phyloP scores from a whole-genome alignment of 2,113 vertebrate species.

The Pygathrix nemaeus region DNA sequence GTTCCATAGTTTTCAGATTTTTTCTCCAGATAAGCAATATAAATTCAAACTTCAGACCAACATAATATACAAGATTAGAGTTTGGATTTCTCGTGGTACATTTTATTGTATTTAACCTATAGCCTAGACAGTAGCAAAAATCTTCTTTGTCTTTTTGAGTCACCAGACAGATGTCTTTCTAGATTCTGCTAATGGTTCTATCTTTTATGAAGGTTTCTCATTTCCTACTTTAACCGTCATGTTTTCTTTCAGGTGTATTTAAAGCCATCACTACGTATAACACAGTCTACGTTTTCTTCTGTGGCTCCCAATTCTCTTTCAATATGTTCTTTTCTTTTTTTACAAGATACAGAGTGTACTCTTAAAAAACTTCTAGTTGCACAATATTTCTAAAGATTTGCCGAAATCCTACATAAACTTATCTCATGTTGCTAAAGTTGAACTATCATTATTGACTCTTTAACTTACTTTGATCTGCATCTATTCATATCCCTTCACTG shows the following conservation, averaged over 20 bases:
- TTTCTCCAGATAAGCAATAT: neutral
- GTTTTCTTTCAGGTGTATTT: neutral
- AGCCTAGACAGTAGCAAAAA: neutral
- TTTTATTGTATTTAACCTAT: neutral
- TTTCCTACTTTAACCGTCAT: neutral
- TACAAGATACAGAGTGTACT: neutral
- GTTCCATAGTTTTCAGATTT: neutral
- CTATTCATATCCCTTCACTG: neutral
- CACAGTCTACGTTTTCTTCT: neutral
- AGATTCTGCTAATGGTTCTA: neutral
- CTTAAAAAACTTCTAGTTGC: neutral
- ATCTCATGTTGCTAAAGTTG: neutral
- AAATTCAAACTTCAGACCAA: neutral
- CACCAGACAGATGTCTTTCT: neutral
- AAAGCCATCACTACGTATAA: neutral
- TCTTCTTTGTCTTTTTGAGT: neutral
- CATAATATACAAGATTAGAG: neutral
- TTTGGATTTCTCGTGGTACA: neutral
- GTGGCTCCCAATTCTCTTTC: neutral
- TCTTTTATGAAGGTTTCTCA: neutral
- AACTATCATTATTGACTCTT: neutral
- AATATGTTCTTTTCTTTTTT: neutral
- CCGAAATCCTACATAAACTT: neutral
- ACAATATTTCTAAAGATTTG: neutral
- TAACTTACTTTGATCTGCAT: neutral